Evolutionary conservation across 2,113 vertebrate species (phyloP), one percentile per base, ranked within the genome.

Genomic region (Tragulus kanchil): DNA sequence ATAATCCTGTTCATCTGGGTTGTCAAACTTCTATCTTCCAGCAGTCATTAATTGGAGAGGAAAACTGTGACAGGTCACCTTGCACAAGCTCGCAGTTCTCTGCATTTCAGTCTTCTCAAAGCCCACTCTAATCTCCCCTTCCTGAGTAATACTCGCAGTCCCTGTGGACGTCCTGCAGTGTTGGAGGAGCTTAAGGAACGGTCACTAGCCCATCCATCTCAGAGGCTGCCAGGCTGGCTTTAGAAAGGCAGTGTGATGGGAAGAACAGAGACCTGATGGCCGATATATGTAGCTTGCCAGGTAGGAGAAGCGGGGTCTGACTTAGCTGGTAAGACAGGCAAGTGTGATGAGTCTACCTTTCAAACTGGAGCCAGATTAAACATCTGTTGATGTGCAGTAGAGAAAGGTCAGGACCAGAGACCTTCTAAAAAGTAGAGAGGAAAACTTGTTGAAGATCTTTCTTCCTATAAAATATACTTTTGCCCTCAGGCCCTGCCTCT

Each of bases 401-500:
- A 97, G 93, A 90, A 95, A 91, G 42, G 62, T 93, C 95, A 96
- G 93, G 59, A 36, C 48, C 45, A n/a, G 45, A 89, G 69, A 91
- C 42, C 36, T 85, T 78, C 78, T 96, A 8, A 88, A 93, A 90
- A 90, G 64, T 12, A 92, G 73, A 93, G n/a, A 84, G 65, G 21
- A 96, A 96, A 26, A 59, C 52, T 90, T 23, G 13, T 23, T 50
- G 87, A 71, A 85, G n/a, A 83, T 82, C 25, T 52, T 90, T 95
- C 81, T 93, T 88, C 42, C 62, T 67, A 75, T 54, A 77, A 96
- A 98, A 95, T 58, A 91, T 36, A 93, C 31, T 79, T 97, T 79
- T 85, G 14, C 96, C 95, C 31, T 28, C 45, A 85, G 92, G 96
- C 84, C 56, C 65, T 95, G 82, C 71, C 90, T 97, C 94, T 97